Conservation (phyloP, 1,140 invertebrate genomes). For the Proctacanthus coquilletti region DNA sequence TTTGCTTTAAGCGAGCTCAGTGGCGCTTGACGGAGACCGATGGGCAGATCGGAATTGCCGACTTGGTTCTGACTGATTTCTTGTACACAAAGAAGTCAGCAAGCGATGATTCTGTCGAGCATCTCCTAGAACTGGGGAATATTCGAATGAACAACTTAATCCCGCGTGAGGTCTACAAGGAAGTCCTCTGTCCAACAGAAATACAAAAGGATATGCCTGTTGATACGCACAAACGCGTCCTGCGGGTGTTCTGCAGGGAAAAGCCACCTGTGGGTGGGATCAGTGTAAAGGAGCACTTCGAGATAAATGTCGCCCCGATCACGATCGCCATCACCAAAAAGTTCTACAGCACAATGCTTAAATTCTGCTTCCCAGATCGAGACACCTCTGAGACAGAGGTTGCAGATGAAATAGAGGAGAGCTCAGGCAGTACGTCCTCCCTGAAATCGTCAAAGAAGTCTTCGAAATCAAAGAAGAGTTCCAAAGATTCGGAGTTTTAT, state of each 20-base stretch:
- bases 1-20: conserved; percentile 97
- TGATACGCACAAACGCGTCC: conserved; percentile 59
- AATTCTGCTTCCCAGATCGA: conserved; percentile 97
- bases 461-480: conserved; percentile 34
- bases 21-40: conserved; percentile 96
- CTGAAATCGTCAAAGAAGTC: conserved; percentile 31
- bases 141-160: conserved; percentile 88
- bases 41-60: conserved; percentile 92
- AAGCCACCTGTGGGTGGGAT: conserved; percentile 91
- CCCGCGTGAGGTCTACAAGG: conserved; percentile 87
- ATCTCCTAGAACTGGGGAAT: conserved; percentile 93
- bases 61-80: conserved; percentile 91
- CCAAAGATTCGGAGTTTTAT: conserved; percentile 76
- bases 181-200: conserved; percentile 78
- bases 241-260: conserved; percentile 79
- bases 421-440: conserved; percentile 25
- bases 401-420: conserved; percentile 39
- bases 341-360: conserved; percentile 94
- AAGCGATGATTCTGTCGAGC: conserved; percentile 93
- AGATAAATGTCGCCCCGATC: conserved; percentile 87
- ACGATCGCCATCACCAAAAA: conserved; percentile 92
- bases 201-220: conserved; percentile 80
- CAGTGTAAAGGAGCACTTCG: conserved; percentile 96
- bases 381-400: conserved; percentile 66
- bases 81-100: conserved; percentile 94